Evolutionary conservation across 1,140 invertebrate species (phyloP), one percentile per base, ranked within the genome.

Genomic region (Campoletis sonorensis): DNA sequence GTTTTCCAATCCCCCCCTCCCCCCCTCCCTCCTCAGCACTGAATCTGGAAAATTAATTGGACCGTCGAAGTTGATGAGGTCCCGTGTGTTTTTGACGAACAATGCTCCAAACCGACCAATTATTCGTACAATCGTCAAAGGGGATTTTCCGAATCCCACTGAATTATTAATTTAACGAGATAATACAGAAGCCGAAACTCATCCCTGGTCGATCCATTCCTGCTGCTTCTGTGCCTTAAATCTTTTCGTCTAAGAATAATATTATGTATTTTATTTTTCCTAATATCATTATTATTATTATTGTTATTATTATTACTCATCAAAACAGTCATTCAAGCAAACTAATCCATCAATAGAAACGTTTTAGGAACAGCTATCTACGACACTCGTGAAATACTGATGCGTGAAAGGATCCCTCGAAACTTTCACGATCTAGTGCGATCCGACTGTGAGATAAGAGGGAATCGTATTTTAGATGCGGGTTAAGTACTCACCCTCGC

Each of bases 121-220:
- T 75, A 75, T 54, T 75, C 72, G 21, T 49, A 30, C 45, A 18
- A 70, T 75, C 23, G 21, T 10, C 21, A 49, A 54, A 73, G 23
- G 26, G 49, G 72, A 75, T 72, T 21, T 16, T 10, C 30, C 30
- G 30, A 37, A 30, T 15, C 68, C 23, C 10, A 54, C n/a, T 7
- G 49, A 54, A 75, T 75, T 75, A 54, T 49, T 45, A 54, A 54
- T 54, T 75, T 75, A 54, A 75, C 72, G 40, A 75, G 72, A 75
- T 75, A 75, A 75, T 54, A 75, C 23, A 51, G 23, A 51, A 26
- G 40, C 8, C 23, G 49, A 75, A 54, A 11, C 0, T 3, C 5
- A 54, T 30, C 7, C 40, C 40, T 8, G 3, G 40, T 13, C 8
- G 8, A 1, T 13, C 8, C 8, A 13, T 8, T 45, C 13, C 11